These are phyloP conservation scores for Diplodus puntazzo DNA, from an alignment of 2,797 vertebrate species.

Conservation along the genomic window DNA sequence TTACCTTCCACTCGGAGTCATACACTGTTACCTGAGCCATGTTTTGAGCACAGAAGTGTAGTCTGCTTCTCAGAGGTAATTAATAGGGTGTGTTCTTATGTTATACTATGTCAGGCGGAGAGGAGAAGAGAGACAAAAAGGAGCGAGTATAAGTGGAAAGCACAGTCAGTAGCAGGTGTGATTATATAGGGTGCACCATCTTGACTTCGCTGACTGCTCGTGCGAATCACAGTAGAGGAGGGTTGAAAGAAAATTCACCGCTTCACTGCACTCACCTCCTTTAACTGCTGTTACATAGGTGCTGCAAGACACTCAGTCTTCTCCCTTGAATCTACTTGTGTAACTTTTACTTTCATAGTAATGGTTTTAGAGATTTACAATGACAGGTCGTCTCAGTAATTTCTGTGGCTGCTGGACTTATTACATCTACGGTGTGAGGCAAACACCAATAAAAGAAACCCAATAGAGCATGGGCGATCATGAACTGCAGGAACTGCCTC, in stretches of 20 bases:
- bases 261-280: conserved; percentile 31
- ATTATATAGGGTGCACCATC: conserved; percentile 40
- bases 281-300: conserved; percentile 19
- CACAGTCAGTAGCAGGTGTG: conserved; percentile 30
- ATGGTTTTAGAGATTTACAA: conserved; percentile 39
- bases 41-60: conserved; percentile 54
- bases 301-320: conserved; percentile 10
- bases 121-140: conserved; percentile 23
- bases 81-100: conserved; percentile 41
- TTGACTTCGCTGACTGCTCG: conserved; percentile 31
- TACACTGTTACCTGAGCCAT: conserved; percentile 78
- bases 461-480: conserved; percentile 12
- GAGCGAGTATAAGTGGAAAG: conserved; percentile 30
- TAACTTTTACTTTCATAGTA: conserved; percentile 35
- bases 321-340: conserved; percentile 16
- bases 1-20: conserved; percentile 74
- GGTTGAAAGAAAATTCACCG: conserved; percentile 32
- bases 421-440: conserved; percentile 20
- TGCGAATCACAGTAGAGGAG: conserved; percentile 45
- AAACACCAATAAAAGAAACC: conserved; percentile 42
- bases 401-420: conserved; percentile 31
- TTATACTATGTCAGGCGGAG: conserved; percentile 14
- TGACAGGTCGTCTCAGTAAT: conserved; percentile 29
- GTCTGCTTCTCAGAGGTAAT: conserved; percentile 50
- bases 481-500: conserved; percentile 20